Percentiles rank a stretch among this genome's conserved stretches.
Evolutionary conservation across 2,797 vertebrate genomes (phyloP).

Genomic region (Lepidocolaptes lacrymiger): DNA sequence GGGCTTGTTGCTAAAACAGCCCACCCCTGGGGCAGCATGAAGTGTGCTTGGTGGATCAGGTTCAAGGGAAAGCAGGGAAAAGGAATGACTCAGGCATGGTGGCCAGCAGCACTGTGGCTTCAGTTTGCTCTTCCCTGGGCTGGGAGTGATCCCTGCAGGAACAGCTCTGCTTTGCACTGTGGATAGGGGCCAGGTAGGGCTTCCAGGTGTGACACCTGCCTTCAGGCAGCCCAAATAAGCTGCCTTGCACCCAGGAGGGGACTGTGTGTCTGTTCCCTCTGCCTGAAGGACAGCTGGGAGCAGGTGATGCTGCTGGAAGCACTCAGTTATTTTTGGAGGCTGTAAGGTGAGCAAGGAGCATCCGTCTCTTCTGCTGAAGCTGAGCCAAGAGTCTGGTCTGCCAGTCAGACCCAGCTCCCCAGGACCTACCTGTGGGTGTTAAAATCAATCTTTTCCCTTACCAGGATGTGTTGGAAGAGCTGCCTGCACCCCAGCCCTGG

Average conservation of each 20-base stretch:
- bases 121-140: neutral
- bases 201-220: neutral
- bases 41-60: neutral
- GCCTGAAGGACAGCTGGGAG: neutral
- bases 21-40: neutral
- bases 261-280: too few relatives aligned
- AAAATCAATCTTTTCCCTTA: neutral
- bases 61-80: neutral
- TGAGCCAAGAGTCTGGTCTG: neutral
- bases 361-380: neutral
- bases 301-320: neutral
- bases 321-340: neutral
- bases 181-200: neutral
- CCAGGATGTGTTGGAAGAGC: neutral
- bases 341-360: neutral
- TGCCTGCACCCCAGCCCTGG: neutral
- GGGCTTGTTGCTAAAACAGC: neutral
- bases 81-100: neutral
- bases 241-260: neutral
- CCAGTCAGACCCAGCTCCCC: neutral
- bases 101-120: neutral
- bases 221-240: neutral
- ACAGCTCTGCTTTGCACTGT: neutral
- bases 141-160: neutral
- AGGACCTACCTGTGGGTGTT: fast-evolving